Evolutionary conservation across 2,888 invertebrate genomes (phyloP), one percentile per base, ranked within the genome.

Genomic region (Isoperla grammatica): DNA sequence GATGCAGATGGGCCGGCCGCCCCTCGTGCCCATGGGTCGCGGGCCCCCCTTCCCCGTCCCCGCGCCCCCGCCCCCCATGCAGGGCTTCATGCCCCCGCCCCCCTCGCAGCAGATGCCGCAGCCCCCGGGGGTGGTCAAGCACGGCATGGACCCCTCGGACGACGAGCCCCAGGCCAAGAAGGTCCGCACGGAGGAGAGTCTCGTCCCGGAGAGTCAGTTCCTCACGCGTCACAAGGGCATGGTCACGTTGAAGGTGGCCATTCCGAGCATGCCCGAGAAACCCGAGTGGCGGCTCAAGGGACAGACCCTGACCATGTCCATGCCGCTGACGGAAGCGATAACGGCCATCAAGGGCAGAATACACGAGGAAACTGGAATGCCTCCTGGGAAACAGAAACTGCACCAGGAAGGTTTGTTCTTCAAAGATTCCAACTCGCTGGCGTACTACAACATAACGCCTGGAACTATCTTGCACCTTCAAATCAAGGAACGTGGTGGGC

Each of bases 351-450:
- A 99, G 78, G 84, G 86, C 11, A 86, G 89, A 72, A 82, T 99
- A 67, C 86, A 90, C 65, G 87, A 92, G 71, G 82, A 86, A 66
- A 90, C 91, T 60, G 90, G 90, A 65, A 92, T 99, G 88, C 95
- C 96, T 45, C 91, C 90, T 15, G 95, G 95, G 57, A 99, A 99
- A 74, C 98, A 99, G 77, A 97, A 99, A 75, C 80, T 99, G 65
- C 90, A 93, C 67, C 90, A 89, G 70, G 97, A 97, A 78, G 96
- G 97, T 37, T 84, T 98, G 77, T 99, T 98, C 81, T 92, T 98
- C 80, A 99, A 99, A 74, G 98, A 99, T 76, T 92, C 87, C 56
- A 94, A 96, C 72, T 85, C 89, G 0, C 79, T 97, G 75, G 98
- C 95, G 1, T 99, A 88, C 78, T 99, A 99, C 79, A 99, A 99